Base-by-base conservation (phyloP, 2,113 vertebrate genomes). In the Myiagra hebetior region DNA sequence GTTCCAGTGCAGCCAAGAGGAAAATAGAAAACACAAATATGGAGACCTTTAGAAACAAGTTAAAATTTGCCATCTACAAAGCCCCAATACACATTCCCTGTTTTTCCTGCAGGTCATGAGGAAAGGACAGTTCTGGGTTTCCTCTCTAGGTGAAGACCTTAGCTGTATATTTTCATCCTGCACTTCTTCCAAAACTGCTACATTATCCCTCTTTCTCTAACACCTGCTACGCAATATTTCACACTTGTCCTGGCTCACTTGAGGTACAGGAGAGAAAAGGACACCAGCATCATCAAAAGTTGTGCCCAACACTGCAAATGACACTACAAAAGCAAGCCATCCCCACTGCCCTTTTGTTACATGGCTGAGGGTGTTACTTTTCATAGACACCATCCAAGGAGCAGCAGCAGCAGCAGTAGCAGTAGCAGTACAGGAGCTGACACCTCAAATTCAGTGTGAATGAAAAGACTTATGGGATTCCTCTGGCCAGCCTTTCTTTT, bases 151-250 rank as follows among this genome's bases (percentile, higher is more conserved):
- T 78, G 44, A 73, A 76, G 44, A 72, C 4, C 26, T 91, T 37
- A 56, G 47, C 44, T 72, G 31, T 31, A 11, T 75, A 53, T 80
- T 91, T 79, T 31, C 28, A 44, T 67, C 59, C 67, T 87, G 26
- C 20, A 47, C 35, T 84, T 70, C 62, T 91, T 95, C 74, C 63
- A 53, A 76, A 93, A 84, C n/a, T 68, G 24, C n/a, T 2, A 1
- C 1, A 0, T 72, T 89, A 83, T 79, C 47, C 65, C 3, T 3
- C 37, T 75, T 77, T 57, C 39, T 73, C 52, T 44, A 79, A 57
- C 57, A 94, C 52, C 57, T 85, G n/a, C 78, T 76, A 33, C 7
- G 19, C 59, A 73, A 72, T 82, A 86, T 87, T 89, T 91, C 72
- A 67, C 19, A 9, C 30, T 81, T 74, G 4, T 35, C 89, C 69